Evolutionary conservation across 92 coral and sea anemone species (phyloP), one percentile per base, ranked within the genome.

Genomic region (Umimayanthus chanpuru): DNA sequence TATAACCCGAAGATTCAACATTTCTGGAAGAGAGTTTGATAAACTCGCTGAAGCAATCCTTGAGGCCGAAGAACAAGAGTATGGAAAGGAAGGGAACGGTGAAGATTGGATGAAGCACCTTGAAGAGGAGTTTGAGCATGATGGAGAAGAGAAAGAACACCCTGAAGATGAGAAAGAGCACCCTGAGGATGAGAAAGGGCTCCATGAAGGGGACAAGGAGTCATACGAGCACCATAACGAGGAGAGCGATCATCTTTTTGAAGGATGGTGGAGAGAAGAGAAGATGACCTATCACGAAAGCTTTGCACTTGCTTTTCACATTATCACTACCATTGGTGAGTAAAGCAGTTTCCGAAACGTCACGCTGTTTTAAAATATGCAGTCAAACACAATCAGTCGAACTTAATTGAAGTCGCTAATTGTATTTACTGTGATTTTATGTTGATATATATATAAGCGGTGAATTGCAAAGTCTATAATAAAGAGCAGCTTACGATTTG

Each of bases 261-360:
- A 53, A 3, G 47, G 25, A 6, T 23, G n/a, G 10, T 80, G 84
- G 84, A 44, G 71, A 32, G 70, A 36, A 7, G 43, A 53, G 40
- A 55, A 30, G 65, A 56, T 80, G 41, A 80, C 40, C 6, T 80
- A 80, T 32, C 84, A 56, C 26, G 84, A 80, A 29, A 80, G 84
- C 84, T 80, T 80, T 58, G 84, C 84, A 29, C 84, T 80, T 55
- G 84, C 84, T 32, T 80, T 80, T 18, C 84, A 80, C 32, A 23
- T 58, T 1, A 38, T 80, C 68, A 80, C 84, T 20, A 80, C 84
- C 6, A 80, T 80, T 18, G 84, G 84, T 80, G 47, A 53, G 84
- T 80, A 53, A 3, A 53, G 58, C 58, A 2, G 58, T 53, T 15
- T 7, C 11, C 10, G 50, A 11, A 53, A 14, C 58, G 18, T 10